These are phyloP conservation scores for Anaspis maculata DNA, from an alignment of 2,888 invertebrate species.

Conservation along the genomic window DNA sequence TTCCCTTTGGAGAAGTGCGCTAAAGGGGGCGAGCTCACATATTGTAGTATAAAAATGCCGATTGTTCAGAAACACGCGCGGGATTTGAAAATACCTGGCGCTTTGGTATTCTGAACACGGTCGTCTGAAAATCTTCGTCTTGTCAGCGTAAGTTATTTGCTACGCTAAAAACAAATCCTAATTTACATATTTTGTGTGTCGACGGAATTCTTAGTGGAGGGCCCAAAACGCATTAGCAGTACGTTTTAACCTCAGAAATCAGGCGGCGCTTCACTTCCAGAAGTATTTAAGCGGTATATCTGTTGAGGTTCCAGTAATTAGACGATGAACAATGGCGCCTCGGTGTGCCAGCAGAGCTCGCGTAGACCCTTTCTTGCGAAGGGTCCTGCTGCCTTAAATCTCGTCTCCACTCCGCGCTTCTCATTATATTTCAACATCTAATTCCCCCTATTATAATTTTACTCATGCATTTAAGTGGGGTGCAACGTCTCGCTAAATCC, in stretches of 20 bases:
- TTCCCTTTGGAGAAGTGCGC: too few relatives aligned
- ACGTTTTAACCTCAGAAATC: constrained; percentile 5
- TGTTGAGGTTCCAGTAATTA: constrained; percentile 15
- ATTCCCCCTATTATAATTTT: constrained; percentile 12
- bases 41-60: constrained; percentile 15
- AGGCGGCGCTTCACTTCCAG: constrained; percentile 2
- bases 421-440: constrained; percentile 11
- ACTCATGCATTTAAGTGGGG: constrained; percentile 3
- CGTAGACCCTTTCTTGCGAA: constrained; percentile 1
- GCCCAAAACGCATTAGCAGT: constrained; percentile 8
- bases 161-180: constrained; percentile 30
- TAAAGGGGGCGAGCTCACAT: too few relatives aligned
- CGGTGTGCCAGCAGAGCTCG: constrained; percentile 5
- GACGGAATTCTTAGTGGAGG: constrained; percentile 17
- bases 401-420: constrained; percentile 3
- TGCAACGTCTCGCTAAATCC: constrained; percentile 12
- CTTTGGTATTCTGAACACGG: constrained; percentile 26
- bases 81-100: constrained; percentile 25
- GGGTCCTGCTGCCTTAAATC: not conserved
- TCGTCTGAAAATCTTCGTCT: constrained; percentile 25
- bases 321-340: constrained; percentile 18
- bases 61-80: constrained; percentile 11
- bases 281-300: constrained; percentile 4
- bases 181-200: constrained; percentile 28
- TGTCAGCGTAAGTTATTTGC: constrained; percentile 28